Conservation (phyloP, 2,797 vertebrate species). For the Hafferia zeledoni region DNA sequence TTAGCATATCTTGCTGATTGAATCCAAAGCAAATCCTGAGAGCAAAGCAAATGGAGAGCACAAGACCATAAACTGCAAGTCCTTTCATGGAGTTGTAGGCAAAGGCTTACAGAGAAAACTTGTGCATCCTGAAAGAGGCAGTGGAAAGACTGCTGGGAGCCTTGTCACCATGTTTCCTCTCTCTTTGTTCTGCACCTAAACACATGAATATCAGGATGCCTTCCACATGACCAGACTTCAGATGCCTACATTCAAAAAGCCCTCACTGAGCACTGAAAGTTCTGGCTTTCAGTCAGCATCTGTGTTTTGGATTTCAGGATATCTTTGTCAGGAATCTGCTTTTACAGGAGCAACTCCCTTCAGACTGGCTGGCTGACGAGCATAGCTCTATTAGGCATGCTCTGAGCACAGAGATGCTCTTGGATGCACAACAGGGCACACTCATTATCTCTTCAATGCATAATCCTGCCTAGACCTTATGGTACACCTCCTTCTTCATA, state of each 20-base stretch:
- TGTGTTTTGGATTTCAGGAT: not conserved
- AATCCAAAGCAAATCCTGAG: not conserved
- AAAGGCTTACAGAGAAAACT: not conserved
- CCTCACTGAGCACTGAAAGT: not conserved
- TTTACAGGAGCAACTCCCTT: not conserved
- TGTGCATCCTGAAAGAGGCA: not conserved
- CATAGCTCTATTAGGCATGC: not conserved
- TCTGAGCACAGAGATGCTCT: not conserved
- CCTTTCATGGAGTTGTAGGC: not conserved
- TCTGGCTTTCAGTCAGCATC: not conserved
- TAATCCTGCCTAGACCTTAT: not conserved
- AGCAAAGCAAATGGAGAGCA: not conserved
- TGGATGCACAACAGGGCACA: not conserved
- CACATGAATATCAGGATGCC: not conserved
- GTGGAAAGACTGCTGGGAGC: not conserved
- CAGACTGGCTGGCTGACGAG: not conserved
- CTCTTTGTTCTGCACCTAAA: not conserved
- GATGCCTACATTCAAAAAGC: not conserved
- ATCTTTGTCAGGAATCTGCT: not conserved
- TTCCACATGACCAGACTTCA: not conserved
- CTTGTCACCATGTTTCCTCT: not conserved
- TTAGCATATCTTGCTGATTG: not conserved
- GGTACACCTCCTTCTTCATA: not conserved
- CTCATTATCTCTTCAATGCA: not conserved
- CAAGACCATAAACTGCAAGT: not conserved